A percentile compares a stretch with the other conserved stretches of the same genome.
Conservation (phyloP, 2,888 invertebrate species). For the Synanthedon formicaeformis region DNA sequence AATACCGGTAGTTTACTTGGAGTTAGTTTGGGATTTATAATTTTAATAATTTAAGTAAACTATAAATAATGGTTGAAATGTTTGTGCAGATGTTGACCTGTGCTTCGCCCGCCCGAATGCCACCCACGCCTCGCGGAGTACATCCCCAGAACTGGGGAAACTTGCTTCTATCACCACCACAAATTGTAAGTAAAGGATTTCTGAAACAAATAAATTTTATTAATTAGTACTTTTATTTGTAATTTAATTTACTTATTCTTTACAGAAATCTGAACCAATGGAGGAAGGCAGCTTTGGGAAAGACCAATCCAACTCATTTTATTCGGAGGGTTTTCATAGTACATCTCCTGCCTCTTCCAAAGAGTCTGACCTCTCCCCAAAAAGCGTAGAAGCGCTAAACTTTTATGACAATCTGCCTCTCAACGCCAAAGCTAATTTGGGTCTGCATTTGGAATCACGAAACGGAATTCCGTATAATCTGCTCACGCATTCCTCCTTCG, state of each 20-base stretch:
- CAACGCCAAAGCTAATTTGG: constrained; percentile 57
- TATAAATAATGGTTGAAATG: background rate
- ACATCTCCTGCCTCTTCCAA: constrained; percentile 72
- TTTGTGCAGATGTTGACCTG: constrained; percentile 40
- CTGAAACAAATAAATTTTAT: background rate
- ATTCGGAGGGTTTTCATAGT: constrained; percentile 72
- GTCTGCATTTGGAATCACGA: constrained; percentile 51
- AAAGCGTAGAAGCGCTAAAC: constrained; percentile 50
- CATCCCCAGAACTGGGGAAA: constrained; percentile 47
- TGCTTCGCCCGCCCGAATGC: constrained; percentile 59
- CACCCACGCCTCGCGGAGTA: constrained; percentile 42
- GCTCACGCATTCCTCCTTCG: constrained; percentile 73
- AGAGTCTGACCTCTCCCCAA: constrained; percentile 62
- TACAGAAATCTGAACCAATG: constrained; percentile 71
- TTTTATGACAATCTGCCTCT: constrained; percentile 51
- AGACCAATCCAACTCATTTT: constrained; percentile 72
- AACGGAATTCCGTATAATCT: constrained; percentile 69
- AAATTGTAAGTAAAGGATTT: constrained; percentile 36
- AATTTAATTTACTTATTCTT: constrained; percentile 11
- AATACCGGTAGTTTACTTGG: too few species aligned
- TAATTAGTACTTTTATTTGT: background rate
- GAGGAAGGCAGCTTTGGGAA: constrained; percentile 57
- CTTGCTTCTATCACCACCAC: constrained; percentile 38
- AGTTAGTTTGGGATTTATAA: too few species aligned
- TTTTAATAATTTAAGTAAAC: too few species aligned